Base-by-base conservation (phyloP, 2,888 invertebrate genomes). In the Venustoraphidia nigricollis region DNA sequence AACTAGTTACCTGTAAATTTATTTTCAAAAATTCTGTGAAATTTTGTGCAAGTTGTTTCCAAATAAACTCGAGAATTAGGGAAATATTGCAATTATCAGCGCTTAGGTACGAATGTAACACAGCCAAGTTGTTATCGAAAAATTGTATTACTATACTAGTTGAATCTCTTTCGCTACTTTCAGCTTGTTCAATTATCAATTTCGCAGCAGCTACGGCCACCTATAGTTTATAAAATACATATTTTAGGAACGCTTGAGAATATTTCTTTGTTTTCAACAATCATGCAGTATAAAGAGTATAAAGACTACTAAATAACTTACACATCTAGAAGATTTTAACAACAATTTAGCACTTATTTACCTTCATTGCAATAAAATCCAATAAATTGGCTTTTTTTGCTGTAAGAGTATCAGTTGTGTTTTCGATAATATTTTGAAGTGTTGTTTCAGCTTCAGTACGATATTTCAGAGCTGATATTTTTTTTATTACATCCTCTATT, bases 111-210 rank as follows among this genome's bases (percentile, higher is more conserved):
- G 82, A 78, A 64, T 90, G 86, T 8, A 96, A 68, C 0, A 84
- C 88, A 41, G 81, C 76, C 35, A 97, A 71, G 61, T 94, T 95
- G 35, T 80, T 81, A 65, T 97, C 95, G 35, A 97, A 72, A 66
- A 95, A 96, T 59, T 85, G 82, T 77, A 95, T 85, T 2, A 97
- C 76, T 71, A 89, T 79, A 46, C 84, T 83, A 52, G 83, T 83
- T 54, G 81, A 83, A 52, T 85, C 83, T 59, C 83, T 81, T 53
- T 85, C 81, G 1, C 85, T 71, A 3, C 86, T 65, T 62, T 90
- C 90, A 0, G 87, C 87, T 3, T 89, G 89, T 69, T 89, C 88
- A 46, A 84, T 74, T 51, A 91, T 66, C 59, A 86, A 81, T 50
- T 84, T 72, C 34, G 77, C 78, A 64, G 87, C 83, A 1, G 83